phyloP scores from a whole-genome alignment of 2,113 vertebrate genomes.

The Orthochromis malagaraziensis region DNA sequence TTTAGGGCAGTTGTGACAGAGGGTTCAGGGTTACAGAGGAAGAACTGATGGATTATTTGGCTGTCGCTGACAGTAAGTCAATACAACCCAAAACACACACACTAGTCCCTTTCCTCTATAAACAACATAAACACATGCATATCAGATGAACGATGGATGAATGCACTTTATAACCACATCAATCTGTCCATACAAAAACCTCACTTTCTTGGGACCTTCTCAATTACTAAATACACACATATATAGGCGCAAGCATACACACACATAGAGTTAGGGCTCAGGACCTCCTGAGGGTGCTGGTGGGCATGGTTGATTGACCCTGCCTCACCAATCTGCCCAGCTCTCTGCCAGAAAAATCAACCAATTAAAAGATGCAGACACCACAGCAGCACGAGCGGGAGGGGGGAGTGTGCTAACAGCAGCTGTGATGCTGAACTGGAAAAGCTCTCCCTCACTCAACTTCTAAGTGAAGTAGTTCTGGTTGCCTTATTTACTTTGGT shows the following conservation, averaged over 20 bases:
- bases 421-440: background rate
- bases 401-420: background rate
- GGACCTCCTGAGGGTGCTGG: slow-evolving; percentile 41
- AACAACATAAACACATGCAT: slow-evolving; percentile 23
- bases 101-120: background rate
- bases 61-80: slow-evolving; percentile 29
- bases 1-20: background rate
- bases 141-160: slow-evolving; percentile 30
- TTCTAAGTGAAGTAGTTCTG: background rate
- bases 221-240: background rate
- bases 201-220: background rate
- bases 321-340: slow-evolving; percentile 52
- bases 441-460: background rate
- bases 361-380: slow-evolving; percentile 61
- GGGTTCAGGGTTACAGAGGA: background rate
- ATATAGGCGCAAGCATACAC: background rate
- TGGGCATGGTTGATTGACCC: slow-evolving; percentile 59
- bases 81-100: background rate
- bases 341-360: slow-evolving; percentile 62
- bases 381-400: background rate
- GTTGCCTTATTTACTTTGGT: background rate
- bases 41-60: slow-evolving; percentile 23
- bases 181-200: slow-evolving; percentile 6
- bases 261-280: background rate
- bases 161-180: slow-evolving; percentile 19